Evolutionary conservation across 2,888 invertebrate species (phyloP).

Genomic region (Chymomyza caudatula): DNA sequence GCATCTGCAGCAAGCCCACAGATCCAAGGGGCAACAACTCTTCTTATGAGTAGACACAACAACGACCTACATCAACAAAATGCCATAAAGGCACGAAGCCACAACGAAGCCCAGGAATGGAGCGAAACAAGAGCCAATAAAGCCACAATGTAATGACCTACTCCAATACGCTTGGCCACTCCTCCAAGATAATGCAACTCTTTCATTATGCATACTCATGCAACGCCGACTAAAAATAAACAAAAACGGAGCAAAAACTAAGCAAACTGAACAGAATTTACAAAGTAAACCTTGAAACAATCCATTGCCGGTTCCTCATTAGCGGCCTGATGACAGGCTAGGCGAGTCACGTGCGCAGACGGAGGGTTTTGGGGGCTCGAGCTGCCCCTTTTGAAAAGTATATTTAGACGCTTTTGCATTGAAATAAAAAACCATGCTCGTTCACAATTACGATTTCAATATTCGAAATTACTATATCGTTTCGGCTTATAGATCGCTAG

Average conservation of each 20-base stretch:
- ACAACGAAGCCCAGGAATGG: slow-evolving; percentile 18
- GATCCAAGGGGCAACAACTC: neutral
- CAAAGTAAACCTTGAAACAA: slow-evolving; percentile 65
- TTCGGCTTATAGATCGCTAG: no score
- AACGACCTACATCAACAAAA: slow-evolving; percentile 66
- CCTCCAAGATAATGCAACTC: slow-evolving; percentile 57
- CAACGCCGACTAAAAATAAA: slow-evolving; percentile 6
- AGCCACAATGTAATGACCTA: slow-evolving; percentile 59
- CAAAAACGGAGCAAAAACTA: slow-evolving; percentile 46
- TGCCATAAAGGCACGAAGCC: slow-evolving; percentile 51
- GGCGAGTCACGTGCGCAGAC: neutral
- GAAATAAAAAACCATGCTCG: no score
- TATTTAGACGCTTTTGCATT: no score
- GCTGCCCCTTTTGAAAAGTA: no score
- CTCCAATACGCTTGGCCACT: slow-evolving; percentile 34
- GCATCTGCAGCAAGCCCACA: neutral
- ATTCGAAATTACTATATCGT: no score
- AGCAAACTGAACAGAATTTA: slow-evolving; percentile 49
- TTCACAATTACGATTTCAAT: no score
- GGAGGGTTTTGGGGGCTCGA: no score
- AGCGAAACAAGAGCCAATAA: slow-evolving; percentile 28
- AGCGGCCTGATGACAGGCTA: slow-evolving; percentile 26
- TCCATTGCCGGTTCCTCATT: slow-evolving; percentile 67
- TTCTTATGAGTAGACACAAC: slow-evolving; percentile 22
- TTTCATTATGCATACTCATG: slow-evolving; percentile 59